Base-by-base conservation (phyloP, 2,888 invertebrate genomes). In the Scaptodrosophila latifasciaeformis region DNA sequence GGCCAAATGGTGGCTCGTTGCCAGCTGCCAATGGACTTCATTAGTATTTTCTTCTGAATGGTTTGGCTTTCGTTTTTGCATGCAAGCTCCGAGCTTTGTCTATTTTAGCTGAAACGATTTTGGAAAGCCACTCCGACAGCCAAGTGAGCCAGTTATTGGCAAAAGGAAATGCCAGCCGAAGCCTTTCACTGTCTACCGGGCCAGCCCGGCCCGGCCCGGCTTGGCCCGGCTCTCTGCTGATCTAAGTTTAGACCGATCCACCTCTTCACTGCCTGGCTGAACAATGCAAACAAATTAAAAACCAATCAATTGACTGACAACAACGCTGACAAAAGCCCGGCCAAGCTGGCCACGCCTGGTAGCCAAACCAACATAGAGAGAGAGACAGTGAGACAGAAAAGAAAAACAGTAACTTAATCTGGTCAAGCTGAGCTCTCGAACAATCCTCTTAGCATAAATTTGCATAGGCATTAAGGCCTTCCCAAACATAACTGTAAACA, bases 51-150 rank as follows among this genome's bases (percentile, higher is more conserved):
- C 40, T 46, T 19, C 34, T 51, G 42, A 45, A 67, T 59, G 45
- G 45, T 59, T 47, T 67, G 80, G 72, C 76, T 79, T 72, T 74
- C 76, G 79, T 64, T 74, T 79, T 79, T 78, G 59, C 46, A 58
- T 60, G 35, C 54, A 44, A 2, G 10, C 24, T 7, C 4, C 24
- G 24, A 7, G 4, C 24, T 3, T 7, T 24, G 24, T 31, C 24
- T 35, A 21, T 24, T 24, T 34, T 19, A 59, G 42, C 46, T 45
- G n/a, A n/a, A 12, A 13, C 15, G 47, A 47, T 62, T 71, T 70
- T 69, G 60, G 69, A 74, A 69, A 71, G 76, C 76, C 64, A 67
- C 61, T n/a, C n/a, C 60, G 60, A 67, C 67, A 60, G 57, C 62
- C n/a, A n/a, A n/a, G 24, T 17, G 37, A 3, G 13, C 15, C 10